Conservation (phyloP, 2,113 vertebrate species). For the Struthidea cinerea region DNA sequence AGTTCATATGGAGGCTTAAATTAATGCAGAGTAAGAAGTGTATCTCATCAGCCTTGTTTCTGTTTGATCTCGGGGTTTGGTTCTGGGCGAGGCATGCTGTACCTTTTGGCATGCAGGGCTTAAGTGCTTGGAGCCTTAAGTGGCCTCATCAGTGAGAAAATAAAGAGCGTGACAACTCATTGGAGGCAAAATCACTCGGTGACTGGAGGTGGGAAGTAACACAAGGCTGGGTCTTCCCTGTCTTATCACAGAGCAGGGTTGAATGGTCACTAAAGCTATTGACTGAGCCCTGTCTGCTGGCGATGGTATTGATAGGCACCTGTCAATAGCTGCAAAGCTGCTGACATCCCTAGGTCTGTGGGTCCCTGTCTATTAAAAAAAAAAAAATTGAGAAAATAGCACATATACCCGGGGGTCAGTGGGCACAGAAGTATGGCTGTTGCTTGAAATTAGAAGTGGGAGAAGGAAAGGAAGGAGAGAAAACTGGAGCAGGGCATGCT, state of each 20-base stretch:
- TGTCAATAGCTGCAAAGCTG: slow-evolving; percentile 2
- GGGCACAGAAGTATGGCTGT: not conserved
- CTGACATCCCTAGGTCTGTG: not conserved
- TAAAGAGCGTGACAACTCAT: not conserved
- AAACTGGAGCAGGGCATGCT: not conserved
- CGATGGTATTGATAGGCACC: not conserved
- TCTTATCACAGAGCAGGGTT: not conserved
- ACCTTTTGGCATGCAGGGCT: not conserved
- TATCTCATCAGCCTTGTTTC: not conserved
- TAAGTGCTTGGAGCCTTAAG: not conserved
- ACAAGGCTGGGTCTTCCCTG: not conserved
- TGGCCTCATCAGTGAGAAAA: not conserved
- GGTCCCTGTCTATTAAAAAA: not conserved
- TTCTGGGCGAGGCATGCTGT: not conserved
- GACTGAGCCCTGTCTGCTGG: not conserved
- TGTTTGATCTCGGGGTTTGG: not conserved
- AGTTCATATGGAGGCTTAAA: not conserved
- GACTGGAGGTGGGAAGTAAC: not conserved
- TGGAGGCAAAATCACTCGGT: not conserved
- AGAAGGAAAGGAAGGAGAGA: not conserved
- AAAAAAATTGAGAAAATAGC: not conserved
- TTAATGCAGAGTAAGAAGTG: not conserved
- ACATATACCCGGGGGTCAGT: not conserved
- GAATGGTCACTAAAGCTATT: not conserved
- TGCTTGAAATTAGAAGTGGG: not conserved